Evolutionary conservation across 2,113 vertebrate genomes (phyloP), one percentile per base, ranked within the genome.

Genomic region (Parus major): DNA sequence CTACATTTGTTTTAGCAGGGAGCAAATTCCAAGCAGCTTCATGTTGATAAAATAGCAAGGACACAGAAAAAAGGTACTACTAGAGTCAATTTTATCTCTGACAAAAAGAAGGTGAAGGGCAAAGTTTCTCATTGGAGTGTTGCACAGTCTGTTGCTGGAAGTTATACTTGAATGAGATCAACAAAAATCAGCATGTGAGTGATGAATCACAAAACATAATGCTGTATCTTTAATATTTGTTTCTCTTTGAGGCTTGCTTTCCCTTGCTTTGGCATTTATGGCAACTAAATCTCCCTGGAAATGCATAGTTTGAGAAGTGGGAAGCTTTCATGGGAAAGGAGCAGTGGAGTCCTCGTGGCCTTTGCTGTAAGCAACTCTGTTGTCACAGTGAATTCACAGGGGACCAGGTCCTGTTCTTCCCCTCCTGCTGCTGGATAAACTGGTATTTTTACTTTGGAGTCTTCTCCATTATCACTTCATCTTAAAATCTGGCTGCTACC

Each of bases 11-110:
- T 80, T 82, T 78, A 44, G 57, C 33, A 65, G 52, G 71, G 57
- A 79, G 49, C 42, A 93, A 85, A 87, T 87, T 82, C 88, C 68
- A 94, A 85, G 71, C 41, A 80, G 44, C 25, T 91, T 93, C 86
- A 52, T 7, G 12, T 63, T 88, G 42, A 60, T 91, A 78, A 47
- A 81, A 63, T 31, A 86, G 36, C 57, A 92, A 92, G 46, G 53
- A 85, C 63, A 80, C 59, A 33, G 27, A 39, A 68, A 53, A 27
- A 55, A 23, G 6, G 11, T 72, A 11, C 39, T 24, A 31, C 49
- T 85, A 47, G 65, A 61, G 22, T 59, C 49, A 36, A 70, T 90
- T 90, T 88, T 72, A 27, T 82, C 85, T 68, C 53, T 80, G 71
- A 44, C 23, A 18, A 50, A 77, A 79, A 47, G 53, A 33, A 61